Base-by-base conservation (phyloP, 2,888 invertebrate species). In the Plemyria rubiginata region DNA sequence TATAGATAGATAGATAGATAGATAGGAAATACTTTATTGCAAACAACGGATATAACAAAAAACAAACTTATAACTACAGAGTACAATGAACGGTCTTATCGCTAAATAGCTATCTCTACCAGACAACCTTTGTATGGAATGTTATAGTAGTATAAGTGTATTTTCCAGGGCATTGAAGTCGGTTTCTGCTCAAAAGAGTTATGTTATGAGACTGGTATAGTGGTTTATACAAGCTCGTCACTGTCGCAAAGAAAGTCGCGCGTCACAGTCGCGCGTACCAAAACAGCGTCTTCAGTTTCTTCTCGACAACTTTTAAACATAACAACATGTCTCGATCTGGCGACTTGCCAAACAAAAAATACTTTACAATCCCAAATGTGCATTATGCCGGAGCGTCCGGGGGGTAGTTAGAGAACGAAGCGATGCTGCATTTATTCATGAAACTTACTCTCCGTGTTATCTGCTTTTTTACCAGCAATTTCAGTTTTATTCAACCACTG, bases 301-400 rank as follows among this genome's bases (percentile, higher is more conserved):
- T 60, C 53, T 59, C 55, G 51, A 65, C 60, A 65, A 56, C 52
- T 65, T 68, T 58, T 9, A 70, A 70, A 65, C 58, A 70, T 68
- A 70, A 72, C 67, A 70, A 67, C 71, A 70, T 70, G 71, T 70
- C 64, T 60, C 54, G 53, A 61, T 54, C 70, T 74, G 74, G 74
- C 74, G 66, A 43, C 40, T 40, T 9, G 74, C 74, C 72, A 74
- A 67, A 64, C 59, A 70, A 68, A 66, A 72, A 68, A 64, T 63
- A 58, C 57, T 60, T 63, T 70, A 68, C 64, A 60, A 65, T 65
- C 49, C 49, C 28, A 53, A 65, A 65, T 50, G 49, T 56, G 16
- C 60, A 49, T 60, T 52, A 36, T 45, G 36, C 51, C 28, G 41
- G 13, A 38, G 36, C 3, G 32, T 32, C 7, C 29, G 7, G 53